phyloP scores from a whole-genome alignment of 1,140 invertebrate species.

The Teleogryllus occipitalis region DNA sequence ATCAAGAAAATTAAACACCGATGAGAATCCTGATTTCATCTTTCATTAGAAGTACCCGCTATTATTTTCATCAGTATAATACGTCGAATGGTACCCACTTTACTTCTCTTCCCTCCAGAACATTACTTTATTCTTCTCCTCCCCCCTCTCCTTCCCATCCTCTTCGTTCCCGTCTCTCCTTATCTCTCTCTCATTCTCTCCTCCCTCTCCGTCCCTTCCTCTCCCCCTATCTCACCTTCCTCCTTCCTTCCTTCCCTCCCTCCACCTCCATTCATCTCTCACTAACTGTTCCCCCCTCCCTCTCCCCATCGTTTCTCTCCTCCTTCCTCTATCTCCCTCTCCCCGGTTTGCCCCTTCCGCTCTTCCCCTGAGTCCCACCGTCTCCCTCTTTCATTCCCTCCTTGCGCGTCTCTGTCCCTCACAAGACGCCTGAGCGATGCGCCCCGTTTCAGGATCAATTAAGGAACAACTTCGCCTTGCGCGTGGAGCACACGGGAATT shows the following conservation, averaged over 20 bases:
- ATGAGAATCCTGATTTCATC: no score
- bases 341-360: background rate
- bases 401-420: no score
- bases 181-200: background rate
- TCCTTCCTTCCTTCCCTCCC: background rate
- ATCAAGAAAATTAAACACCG: no score
- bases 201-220: background rate
- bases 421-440: no score
- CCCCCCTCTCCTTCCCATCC: background rate
- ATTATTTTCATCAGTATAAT: no score
- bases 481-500: no score
- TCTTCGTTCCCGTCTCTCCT: background rate
- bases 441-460: no score
- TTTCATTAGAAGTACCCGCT: no score
- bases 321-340: background rate
- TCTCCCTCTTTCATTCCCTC: no score
- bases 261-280: background rate
- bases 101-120: background rate
- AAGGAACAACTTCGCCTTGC: no score
- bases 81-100: no score
- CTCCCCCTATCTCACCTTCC: background rate
- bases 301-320: background rate
- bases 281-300: background rate
- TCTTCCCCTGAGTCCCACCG: no score
- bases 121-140: background rate